Percentiles rank a stretch among this genome's conserved stretches.
Evolutionary conservation across 2,797 vertebrate genomes (phyloP).

Genomic region (Cercopithecus mitis): DNA sequence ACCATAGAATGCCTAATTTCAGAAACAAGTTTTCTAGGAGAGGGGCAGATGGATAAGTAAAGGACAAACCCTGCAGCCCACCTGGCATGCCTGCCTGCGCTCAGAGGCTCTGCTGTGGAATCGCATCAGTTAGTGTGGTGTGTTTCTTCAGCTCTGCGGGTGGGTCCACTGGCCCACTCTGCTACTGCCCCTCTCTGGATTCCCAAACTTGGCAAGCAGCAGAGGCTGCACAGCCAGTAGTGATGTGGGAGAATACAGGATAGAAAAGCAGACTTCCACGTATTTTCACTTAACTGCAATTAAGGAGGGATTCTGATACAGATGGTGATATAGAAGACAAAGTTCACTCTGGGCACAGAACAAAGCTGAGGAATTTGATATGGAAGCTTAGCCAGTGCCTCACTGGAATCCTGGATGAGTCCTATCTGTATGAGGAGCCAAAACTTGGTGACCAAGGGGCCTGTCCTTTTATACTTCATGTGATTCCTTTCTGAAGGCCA

Average conservation of each 20-base stretch:
- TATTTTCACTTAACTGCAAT: background rate
- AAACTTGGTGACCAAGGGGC: background rate
- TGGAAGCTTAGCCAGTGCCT: background rate
- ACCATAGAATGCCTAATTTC: constrained; percentile 18
- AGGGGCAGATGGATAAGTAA: background rate
- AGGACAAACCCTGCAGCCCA: background rate
- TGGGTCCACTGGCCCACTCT: background rate
- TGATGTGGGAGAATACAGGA: background rate
- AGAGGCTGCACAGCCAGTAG: background rate
- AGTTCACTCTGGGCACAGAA: background rate
- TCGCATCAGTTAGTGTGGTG: background rate
- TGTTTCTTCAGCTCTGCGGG: background rate
- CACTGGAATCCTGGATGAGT: background rate
- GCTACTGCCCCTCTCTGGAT: background rate
- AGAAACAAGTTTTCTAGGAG: constrained; percentile 16
- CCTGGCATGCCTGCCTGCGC: background rate
- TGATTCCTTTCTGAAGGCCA: constrained; percentile 13
- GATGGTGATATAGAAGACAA: background rate
- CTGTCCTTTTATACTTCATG: background rate
- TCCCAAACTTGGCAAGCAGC: background rate
- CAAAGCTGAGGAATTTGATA: background rate
- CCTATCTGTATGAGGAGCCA: background rate
- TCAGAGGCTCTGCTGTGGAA: background rate
- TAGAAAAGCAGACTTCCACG: background rate
- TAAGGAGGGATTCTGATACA: background rate